Percentiles rank a stretch among this genome's conserved stretches.
Evolutionary conservation across 2,888 invertebrate species (phyloP).

Genomic region (Amiota communis): DNA sequence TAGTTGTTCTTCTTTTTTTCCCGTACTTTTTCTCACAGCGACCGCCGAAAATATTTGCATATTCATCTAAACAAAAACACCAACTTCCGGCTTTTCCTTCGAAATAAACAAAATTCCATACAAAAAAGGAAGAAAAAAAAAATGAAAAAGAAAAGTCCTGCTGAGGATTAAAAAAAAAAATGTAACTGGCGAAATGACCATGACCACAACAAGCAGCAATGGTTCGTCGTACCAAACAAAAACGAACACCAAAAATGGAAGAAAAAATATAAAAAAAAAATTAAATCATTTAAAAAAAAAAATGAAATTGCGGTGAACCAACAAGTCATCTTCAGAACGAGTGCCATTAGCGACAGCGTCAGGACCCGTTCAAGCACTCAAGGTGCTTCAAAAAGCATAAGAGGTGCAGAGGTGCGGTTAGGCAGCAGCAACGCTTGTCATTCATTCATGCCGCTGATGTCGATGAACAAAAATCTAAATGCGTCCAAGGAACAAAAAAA

Average conservation of each 20-base stretch:
- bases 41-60: constrained; percentile 64
- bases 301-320: constrained; percentile 31
- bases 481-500: constrained; percentile 20
- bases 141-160: constrained; percentile 24
- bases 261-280: background rate
- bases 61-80: constrained; percentile 70
- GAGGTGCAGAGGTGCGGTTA: too few species aligned
- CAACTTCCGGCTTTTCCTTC: constrained; percentile 53
- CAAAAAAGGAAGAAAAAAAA: constrained; percentile 34
- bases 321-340: constrained; percentile 51
- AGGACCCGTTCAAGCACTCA: constrained; percentile 28
- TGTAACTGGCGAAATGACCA: constrained; percentile 45
- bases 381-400: constrained; percentile 32
- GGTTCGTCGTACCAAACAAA: constrained; percentile 28
- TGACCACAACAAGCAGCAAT: constrained; percentile 44
- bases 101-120: constrained; percentile 28
- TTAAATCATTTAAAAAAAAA: background rate
- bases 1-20: constrained; percentile 54
- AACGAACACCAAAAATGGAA: constrained; percentile 35
- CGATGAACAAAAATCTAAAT: constrained; percentile 44
- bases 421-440: constrained; percentile 35
- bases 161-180: constrained; percentile 47
- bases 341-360: constrained; percentile 51
- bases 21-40: constrained; percentile 26
- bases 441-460: constrained; percentile 12